phyloP scores from a whole-genome alignment of 2,888 invertebrate genomes.

The Norana najaformis region DNA sequence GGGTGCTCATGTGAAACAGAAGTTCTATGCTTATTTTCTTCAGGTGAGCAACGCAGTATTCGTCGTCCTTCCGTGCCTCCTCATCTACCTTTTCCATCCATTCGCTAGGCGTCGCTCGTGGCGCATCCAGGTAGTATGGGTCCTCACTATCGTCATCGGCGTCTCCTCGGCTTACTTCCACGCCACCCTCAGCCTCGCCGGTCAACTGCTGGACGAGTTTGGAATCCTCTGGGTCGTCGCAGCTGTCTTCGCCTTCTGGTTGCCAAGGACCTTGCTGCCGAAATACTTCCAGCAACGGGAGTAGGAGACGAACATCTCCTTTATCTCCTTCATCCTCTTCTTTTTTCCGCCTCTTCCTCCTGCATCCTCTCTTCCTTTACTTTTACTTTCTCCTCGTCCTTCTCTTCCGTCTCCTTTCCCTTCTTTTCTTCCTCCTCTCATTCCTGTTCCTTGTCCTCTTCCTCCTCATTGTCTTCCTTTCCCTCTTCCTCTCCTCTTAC shows the following conservation, averaged over 20 bases:
- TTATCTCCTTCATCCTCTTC: too few species aligned
- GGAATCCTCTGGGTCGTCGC: conserved; percentile 82
- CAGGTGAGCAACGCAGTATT: conserved; percentile 79
- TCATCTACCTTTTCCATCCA: conserved; percentile 77
- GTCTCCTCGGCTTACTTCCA: conserved; percentile 82
- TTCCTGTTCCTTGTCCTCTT: too few species aligned
- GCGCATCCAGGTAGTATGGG: conserved; percentile 78
- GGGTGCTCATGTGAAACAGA: too few species aligned
- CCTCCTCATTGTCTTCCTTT: too few species aligned
- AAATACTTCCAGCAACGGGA: conserved; percentile 20
- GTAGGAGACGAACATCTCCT: background rate
- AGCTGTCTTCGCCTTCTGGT: conserved; percentile 76
- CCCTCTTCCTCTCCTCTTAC: too few species aligned
- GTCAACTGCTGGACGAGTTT: conserved; percentile 79
- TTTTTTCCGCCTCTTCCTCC: too few species aligned
- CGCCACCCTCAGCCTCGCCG: conserved; percentile 79
- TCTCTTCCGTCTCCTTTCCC: too few species aligned
- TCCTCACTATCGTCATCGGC: conserved; percentile 76
- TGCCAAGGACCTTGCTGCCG: conserved; percentile 45
- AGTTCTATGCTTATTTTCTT: background rate
- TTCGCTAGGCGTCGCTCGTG: conserved; percentile 74
- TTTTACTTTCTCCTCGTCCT: too few species aligned
- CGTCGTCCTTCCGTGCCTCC: conserved; percentile 75
- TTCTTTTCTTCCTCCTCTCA: too few species aligned
- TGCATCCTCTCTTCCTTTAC: too few species aligned